These are phyloP conservation scores for Diplodus puntazzo DNA, from an alignment of 2,797 vertebrate species.

Conservation along the genomic window DNA sequence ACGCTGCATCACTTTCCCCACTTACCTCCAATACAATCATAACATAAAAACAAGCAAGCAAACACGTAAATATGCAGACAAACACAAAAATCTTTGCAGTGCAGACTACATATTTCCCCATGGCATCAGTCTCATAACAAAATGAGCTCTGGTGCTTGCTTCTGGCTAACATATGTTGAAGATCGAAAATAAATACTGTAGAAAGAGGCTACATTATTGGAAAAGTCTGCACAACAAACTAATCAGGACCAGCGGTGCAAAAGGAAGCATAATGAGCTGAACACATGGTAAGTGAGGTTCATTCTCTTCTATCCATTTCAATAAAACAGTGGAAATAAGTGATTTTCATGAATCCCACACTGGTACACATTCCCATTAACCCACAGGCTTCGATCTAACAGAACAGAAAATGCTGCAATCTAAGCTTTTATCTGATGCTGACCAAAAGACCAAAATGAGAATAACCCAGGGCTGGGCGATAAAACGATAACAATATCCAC, in stretches of 20 bases:
- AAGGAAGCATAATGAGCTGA: neutral
- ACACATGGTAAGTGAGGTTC: neutral
- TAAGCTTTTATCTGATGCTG: neutral
- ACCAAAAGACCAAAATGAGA: neutral
- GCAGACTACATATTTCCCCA: slow-evolving; percentile 4
- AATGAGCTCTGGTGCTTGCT: neutral
- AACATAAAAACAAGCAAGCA: slow-evolving; percentile 8
- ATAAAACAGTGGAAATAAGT: slow-evolving; percentile 1
- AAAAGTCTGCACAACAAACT: slow-evolving; percentile 6
- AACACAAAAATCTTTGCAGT: slow-evolving; percentile 14
- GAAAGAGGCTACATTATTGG: neutral
- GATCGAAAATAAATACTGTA: neutral
- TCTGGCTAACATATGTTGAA: neutral
- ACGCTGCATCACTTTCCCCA: slow-evolving; percentile 28
- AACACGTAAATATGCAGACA: slow-evolving; percentile 25
- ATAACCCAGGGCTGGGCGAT: too few relatives aligned
- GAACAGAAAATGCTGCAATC: neutral
- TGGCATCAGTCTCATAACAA: neutral
- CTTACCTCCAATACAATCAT: slow-evolving; percentile 21
- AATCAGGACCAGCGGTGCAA: slow-evolving; percentile 7
- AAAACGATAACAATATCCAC: too few relatives aligned
- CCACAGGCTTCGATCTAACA: neutral
- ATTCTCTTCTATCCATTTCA: slow-evolving; percentile 5
- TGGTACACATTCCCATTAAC: neutral
- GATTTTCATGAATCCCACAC: neutral